phyloP scores from a whole-genome alignment of 2,888 invertebrate genomes.

The Catocala sponsa region DNA sequence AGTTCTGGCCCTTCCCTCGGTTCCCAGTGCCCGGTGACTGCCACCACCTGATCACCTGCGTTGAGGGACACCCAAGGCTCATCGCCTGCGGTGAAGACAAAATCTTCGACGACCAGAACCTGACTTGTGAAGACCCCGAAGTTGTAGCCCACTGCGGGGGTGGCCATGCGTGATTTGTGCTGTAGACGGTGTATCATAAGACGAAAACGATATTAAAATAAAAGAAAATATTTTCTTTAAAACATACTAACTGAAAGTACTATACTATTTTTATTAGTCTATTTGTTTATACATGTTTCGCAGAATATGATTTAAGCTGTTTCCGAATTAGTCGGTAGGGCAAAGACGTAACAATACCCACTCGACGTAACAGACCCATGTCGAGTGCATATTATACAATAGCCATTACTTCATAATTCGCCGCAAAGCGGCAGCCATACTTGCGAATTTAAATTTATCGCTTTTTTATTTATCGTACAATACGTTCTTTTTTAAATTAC shows the following conservation, averaged over 20 bases:
- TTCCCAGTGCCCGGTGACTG: conserved; percentile 96
- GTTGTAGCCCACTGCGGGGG: conserved; percentile 83
- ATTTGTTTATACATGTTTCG: background rate
- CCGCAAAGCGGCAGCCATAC: too few relatives aligned
- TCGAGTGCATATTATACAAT: too few relatives aligned
- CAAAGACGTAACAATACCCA: too few relatives aligned
- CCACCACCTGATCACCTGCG: conserved; percentile 96
- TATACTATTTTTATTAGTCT: background rate
- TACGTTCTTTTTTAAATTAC: too few relatives aligned
- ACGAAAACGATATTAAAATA: conserved; percentile 62
- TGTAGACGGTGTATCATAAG: conserved; percentile 59
- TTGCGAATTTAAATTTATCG: too few relatives aligned
- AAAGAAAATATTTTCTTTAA: background rate
- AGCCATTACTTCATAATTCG: too few relatives aligned
- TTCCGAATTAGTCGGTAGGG: too few relatives aligned
- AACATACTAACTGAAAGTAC: background rate
- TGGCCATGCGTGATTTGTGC: conserved; percentile 70
- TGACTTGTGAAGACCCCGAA: conserved; percentile 95
- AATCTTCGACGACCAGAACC: conserved; percentile 94
- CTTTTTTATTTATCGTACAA: too few relatives aligned
- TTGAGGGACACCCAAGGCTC: conserved; percentile 95
- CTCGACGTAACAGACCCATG: too few relatives aligned
- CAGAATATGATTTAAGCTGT: background rate
- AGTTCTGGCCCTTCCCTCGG: conserved; percentile 97
- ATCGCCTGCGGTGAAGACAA: conserved; percentile 96